Base-by-base conservation (phyloP, 1,140 invertebrate species). In the Ganaspis sp. region DNA sequence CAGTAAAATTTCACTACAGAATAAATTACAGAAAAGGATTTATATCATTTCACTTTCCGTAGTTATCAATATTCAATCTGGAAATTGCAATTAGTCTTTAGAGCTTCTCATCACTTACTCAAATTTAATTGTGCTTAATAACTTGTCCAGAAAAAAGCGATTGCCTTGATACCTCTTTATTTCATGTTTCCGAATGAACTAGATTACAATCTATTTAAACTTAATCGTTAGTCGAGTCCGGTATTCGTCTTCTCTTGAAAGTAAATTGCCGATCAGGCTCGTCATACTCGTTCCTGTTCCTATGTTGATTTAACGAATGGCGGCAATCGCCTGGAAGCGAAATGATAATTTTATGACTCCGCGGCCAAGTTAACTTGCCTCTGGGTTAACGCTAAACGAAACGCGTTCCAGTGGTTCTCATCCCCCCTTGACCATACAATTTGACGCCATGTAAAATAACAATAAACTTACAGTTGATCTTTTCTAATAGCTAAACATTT, bases 361-460 rank as follows among this genome's bases (percentile, higher is more conserved):
- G 23, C 8, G 45, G 37, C 45, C 72, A 53, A 73, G 26, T 73
- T 73, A 69, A 72, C 58, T 78, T 76, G 77, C 53, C 69, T 83
- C 77, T 77, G 79, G 78, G 81, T 87, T 84, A 86, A 84, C 81
- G 84, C 81, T 84, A 82, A 83, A 85, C 81, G 72, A 79, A 85
- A 87, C 84, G 83, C 82, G 80, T 77, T 6, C 23, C 85, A 84
- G 84, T 84, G 87, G 76, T 82, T 87, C 87, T 88, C 86, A 87
- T 75, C 15, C 15, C 58, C 9, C 4, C 26, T 64, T 15, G 4
- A 29, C 0, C 12, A 29, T 29, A 34, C 4, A 64, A 64, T n/a
- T 29, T 11, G 21, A 23, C 53, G 15, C 12, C 26, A 64, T 26
- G n/a, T n/a, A 15, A 34, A 64, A 75, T 9, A 75, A 72, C n/a